phyloP scores from a whole-genome alignment of 2,888 invertebrate species.

The Morpho deidamia region DNA sequence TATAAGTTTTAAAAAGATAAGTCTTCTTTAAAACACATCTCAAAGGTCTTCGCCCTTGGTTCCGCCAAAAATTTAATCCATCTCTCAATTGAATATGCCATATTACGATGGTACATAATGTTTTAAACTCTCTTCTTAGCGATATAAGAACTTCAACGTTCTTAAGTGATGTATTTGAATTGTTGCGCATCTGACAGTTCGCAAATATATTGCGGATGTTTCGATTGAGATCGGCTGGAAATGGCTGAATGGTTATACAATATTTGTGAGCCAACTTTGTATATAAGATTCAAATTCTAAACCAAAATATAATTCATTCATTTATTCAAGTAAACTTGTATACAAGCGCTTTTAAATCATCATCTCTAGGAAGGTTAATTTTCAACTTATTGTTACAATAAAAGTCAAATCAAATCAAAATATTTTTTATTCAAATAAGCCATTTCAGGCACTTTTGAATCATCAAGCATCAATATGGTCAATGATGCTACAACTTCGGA shows the following conservation, averaged over 20 bases:
- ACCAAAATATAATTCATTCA: background rate
- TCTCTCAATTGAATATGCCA: conserved; percentile 5
- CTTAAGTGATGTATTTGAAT: conserved; percentile 1
- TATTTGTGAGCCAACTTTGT: background rate
- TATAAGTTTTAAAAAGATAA: no score
- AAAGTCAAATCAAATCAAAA: no score
- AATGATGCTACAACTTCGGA: no score
- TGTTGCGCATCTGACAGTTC: conserved; percentile 20
- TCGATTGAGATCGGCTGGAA: conserved; percentile 19
- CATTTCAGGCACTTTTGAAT: no score
- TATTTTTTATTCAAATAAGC: no score
- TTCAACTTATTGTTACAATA: no score
- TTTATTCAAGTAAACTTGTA: no score
- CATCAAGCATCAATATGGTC: no score
- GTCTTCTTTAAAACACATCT: background rate
- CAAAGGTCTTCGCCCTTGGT: conserved; percentile 12
- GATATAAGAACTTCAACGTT: conserved; percentile 4
- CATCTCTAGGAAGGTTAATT: no score
- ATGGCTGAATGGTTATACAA: conserved; percentile 3
- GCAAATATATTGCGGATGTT: conserved; percentile 22
- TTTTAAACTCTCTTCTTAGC: conserved; percentile 2
- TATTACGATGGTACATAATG: background rate
- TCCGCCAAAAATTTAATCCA: conserved; percentile 11
- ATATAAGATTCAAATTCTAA: background rate
- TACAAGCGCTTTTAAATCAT: no score